Conservation (phyloP, 2,888 invertebrate genomes). For the Hirtodrosophila alboralis region DNA sequence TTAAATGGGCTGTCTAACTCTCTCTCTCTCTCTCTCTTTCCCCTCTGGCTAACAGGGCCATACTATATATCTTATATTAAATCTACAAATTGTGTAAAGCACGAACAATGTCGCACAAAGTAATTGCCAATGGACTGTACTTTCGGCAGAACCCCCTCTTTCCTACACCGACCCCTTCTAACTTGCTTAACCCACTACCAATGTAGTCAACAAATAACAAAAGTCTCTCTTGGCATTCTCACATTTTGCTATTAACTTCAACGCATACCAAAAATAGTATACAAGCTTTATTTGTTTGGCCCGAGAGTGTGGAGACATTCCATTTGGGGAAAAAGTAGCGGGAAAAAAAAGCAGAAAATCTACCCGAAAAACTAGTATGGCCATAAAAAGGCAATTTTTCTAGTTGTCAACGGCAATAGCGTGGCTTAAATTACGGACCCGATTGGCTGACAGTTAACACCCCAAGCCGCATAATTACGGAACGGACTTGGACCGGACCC, state of each 20-base stretch:
- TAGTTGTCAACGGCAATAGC: constrained; percentile 77
- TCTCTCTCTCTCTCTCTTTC: no score
- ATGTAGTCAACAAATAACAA: constrained; percentile 40
- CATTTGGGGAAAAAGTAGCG: constrained; percentile 36
- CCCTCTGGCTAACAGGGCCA: neutral
- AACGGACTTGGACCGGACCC: constrained; percentile 4
- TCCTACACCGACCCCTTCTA: neutral
- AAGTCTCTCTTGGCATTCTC: constrained; percentile 52
- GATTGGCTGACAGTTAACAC: constrained; percentile 77
- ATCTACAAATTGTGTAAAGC: constrained; percentile 39
- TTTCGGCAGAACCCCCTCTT: no score
- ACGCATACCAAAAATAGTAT: constrained; percentile 65
- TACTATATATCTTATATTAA: constrained; percentile 13
- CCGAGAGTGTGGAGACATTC: constrained; percentile 52
- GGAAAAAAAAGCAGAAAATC: no score
- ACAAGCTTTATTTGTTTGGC: constrained; percentile 38
- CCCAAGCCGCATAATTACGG: constrained; percentile 72
- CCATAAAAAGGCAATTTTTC: constrained; percentile 78
- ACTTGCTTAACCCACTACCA: neutral
- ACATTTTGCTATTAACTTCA: constrained; percentile 69
- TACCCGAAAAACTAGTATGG: no score
- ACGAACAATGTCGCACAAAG: constrained; percentile 62
- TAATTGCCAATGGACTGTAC: constrained; percentile 56
- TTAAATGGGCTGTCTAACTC: no score
- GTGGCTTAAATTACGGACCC: constrained; percentile 72